Evolutionary conservation across 2,888 invertebrate species (phyloP).

Genomic region (Sinotaia quadrata): DNA sequence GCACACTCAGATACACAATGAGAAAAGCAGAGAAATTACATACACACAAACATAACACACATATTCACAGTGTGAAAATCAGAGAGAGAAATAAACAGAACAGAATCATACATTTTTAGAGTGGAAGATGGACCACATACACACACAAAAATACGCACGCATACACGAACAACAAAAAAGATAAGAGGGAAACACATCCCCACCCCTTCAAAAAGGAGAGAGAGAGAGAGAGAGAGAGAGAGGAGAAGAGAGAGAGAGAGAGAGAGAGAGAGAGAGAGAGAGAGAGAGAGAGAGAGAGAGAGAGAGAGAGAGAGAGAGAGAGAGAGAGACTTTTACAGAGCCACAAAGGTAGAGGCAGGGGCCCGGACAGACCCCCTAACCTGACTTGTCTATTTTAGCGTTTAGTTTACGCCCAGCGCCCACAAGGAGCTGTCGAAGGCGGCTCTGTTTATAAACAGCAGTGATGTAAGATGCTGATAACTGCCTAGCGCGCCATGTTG

Average conservation of each 20-base stretch:
- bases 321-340: background rate
- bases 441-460: constrained; percentile 7
- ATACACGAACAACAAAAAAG: too few species aligned
- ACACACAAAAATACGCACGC: too few species aligned
- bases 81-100: too few species aligned
- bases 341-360: background rate
- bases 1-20: too few species aligned
- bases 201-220: too few species aligned
- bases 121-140: too few species aligned
- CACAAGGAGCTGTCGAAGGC: background rate
- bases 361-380: background rate
- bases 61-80: too few species aligned
- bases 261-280: background rate
- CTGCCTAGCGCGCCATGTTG: background rate
- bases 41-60: too few species aligned
- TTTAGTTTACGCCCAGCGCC: background rate
- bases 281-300: background rate
- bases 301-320: constrained; percentile 4
- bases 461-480: constrained; percentile 14
- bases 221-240: background rate
- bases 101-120: too few species aligned
- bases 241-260: background rate
- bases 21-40: too few species aligned
- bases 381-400: constrained; percentile 2
- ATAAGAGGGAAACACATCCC: too few species aligned